Conservation (phyloP, 2,888 invertebrate species). For the Mesodorylaimus sp. region DNA sequence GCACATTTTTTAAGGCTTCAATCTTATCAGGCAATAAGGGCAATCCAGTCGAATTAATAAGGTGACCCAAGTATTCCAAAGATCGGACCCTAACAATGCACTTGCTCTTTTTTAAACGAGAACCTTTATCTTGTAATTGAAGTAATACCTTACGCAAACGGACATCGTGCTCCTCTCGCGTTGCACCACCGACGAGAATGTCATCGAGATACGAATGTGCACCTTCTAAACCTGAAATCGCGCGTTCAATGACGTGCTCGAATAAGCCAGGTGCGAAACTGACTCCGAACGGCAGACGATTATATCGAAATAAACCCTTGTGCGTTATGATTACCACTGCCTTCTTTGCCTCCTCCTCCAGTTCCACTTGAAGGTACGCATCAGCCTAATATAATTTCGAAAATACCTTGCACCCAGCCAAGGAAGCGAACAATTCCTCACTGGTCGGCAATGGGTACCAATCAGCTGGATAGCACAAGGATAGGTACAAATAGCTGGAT, state of each 20-base stretch:
- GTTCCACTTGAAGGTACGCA: constrained; percentile 16
- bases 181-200: constrained; percentile 10
- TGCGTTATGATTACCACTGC: constrained; percentile 16
- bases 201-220: constrained; percentile 12
- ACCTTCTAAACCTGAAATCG: constrained; percentile 13
- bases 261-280: constrained; percentile 17
- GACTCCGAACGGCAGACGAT: constrained; percentile 17
- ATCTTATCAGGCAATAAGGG: too few species aligned
- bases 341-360: constrained; percentile 13
- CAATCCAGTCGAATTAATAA: too few species aligned
- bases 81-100: too few species aligned
- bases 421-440: constrained; percentile 12
- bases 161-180: background rate
- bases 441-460: constrained; percentile 13
- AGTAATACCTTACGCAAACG: background rate
- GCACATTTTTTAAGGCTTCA: too few species aligned
- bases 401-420: constrained; percentile 14
- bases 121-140: too few species aligned
- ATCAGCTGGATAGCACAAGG: too few species aligned
- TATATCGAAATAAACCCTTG: constrained; percentile 17
- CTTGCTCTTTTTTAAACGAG: too few species aligned
- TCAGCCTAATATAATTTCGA: constrained; percentile 18
- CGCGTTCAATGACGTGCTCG: constrained; percentile 16
- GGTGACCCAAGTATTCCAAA: too few species aligned
- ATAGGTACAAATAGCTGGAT: constrained; percentile 10